phyloP scores from a whole-genome alignment of 1,140 invertebrate species.

The Scaptodrosophila lebanonensis region DNA sequence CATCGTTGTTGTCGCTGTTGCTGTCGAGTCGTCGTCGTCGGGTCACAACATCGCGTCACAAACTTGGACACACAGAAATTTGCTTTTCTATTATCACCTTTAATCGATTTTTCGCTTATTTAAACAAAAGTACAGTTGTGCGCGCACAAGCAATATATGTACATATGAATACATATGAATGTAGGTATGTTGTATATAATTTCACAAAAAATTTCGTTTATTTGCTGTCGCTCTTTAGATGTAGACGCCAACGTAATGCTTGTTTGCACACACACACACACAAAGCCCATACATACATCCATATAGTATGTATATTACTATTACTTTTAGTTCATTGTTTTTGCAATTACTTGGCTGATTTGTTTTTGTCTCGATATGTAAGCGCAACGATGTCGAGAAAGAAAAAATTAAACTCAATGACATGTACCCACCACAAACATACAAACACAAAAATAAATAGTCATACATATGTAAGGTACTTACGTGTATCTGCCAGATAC shows the following conservation, averaged over 20 bases:
- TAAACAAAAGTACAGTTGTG: slow-evolving; percentile 72
- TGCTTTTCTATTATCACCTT: slow-evolving; percentile 73
- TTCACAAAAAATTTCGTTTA: slow-evolving; percentile 48
- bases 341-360: slow-evolving; percentile 61
- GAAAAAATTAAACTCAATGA: slow-evolving; percentile 57
- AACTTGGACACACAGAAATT: slow-evolving; percentile 67
- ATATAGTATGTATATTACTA: slow-evolving; percentile 50
- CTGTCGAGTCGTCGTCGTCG: slow-evolving; percentile 36
- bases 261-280: slow-evolving; percentile 42
- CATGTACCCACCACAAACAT: slow-evolving; percentile 28
- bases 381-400: slow-evolving; percentile 33
- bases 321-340: slow-evolving; percentile 73
- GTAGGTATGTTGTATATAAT: slow-evolving; percentile 41
- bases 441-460: slow-evolving; percentile 13
- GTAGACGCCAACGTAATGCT: slow-evolving; percentile 16
- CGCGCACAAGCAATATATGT: slow-evolving; percentile 31
- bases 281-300: slow-evolving; percentile 3
- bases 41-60: slow-evolving; percentile 55
- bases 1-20: slow-evolving; percentile 11
- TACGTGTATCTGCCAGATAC: slow-evolving; percentile 57
- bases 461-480: slow-evolving; percentile 12
- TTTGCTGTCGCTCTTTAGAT: slow-evolving; percentile 36
- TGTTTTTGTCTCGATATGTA: slow-evolving; percentile 42
- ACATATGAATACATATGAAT: slow-evolving; percentile 22
- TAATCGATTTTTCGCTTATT: slow-evolving; percentile 75